phyloP scores from a whole-genome alignment of 2,888 invertebrate species.

The Agonopterix subpropinquella region DNA sequence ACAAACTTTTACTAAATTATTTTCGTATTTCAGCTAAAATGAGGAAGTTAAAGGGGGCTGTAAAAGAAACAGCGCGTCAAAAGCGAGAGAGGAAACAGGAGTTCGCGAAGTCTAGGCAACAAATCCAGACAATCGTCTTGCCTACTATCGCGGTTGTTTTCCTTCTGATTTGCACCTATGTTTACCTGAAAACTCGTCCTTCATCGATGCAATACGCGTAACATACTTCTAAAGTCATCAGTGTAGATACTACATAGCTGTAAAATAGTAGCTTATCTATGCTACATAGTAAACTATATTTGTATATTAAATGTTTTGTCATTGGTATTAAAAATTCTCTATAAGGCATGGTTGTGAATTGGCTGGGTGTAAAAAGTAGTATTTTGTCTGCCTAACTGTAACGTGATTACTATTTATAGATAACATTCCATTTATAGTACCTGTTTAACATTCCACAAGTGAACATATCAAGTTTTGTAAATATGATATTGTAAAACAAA shows the following conservation, averaged over 20 bases:
- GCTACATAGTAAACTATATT: conserved; percentile 9
- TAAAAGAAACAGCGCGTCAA: conserved; percentile 89
- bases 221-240: conserved; percentile 15
- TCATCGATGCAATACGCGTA: conserved; percentile 9
- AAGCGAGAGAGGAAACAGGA: conserved; percentile 90
- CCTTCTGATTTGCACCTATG: conserved; percentile 82
- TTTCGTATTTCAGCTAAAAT: conserved; percentile 62
- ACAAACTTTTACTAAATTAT: conserved; percentile 12
- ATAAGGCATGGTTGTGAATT: conserved; percentile 3
- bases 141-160: conserved; percentile 83
- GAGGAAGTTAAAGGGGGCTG: conserved; percentile 87
- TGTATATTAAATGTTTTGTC: not conserved
- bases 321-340: not conserved
- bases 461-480: no score
- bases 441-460: no score
- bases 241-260: conserved; percentile 27
- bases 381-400: no score
- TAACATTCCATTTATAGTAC: no score
- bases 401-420: no score
- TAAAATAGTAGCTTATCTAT: no score
- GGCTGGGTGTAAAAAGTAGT: no score
- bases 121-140: conserved; percentile 85
- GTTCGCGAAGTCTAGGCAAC: conserved; percentile 85
- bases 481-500: no score
- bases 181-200: conserved; percentile 88